These are phyloP conservation scores for Cremastinae sp. DNA, from an alignment of 2,888 invertebrate genomes.

Conservation along the genomic window DNA sequence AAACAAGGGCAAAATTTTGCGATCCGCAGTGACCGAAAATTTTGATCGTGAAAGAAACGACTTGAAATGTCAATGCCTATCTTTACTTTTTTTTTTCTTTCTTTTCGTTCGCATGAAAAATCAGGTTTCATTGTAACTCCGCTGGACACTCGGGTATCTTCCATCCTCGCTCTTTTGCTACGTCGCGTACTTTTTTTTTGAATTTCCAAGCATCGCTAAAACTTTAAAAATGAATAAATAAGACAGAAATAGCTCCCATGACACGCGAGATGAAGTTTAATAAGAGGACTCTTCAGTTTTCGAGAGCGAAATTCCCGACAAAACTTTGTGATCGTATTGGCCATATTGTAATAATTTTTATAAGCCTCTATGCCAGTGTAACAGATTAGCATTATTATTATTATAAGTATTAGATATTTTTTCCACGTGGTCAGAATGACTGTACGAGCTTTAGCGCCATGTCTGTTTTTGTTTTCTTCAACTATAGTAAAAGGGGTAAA, in stretches of 20 bases:
- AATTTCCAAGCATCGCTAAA: too few species aligned
- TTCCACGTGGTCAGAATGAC: slow-evolving; percentile 5
- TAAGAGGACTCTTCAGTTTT: not conserved
- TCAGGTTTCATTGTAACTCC: slow-evolving; percentile 13
- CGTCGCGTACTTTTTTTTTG: not conserved
- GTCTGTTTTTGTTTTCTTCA: slow-evolving; percentile 28
- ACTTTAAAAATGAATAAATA: not conserved
- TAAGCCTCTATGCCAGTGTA: slow-evolving; percentile 28
- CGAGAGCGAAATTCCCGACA: slow-evolving; percentile 10
- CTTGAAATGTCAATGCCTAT: slow-evolving; percentile 44
- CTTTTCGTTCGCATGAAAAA: slow-evolving; percentile 19
- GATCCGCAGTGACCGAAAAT: slow-evolving; percentile 11
- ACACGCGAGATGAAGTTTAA: not conserved
- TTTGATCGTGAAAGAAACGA: slow-evolving; percentile 13
- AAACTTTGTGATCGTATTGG: slow-evolving; percentile 41
- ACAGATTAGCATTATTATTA: slow-evolving; percentile 24
- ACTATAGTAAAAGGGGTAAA: not conserved
- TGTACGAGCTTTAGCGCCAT: slow-evolving; percentile 26
- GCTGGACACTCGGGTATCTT: slow-evolving; percentile 23
- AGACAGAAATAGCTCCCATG: not conserved
- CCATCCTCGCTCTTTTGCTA: slow-evolving; percentile 8
- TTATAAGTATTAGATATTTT: slow-evolving; percentile 14
- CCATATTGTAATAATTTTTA: slow-evolving; percentile 36
- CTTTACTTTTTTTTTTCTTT: too few species aligned
- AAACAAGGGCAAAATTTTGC: slow-evolving; percentile 1